Evolutionary conservation across 1,140 invertebrate genomes (phyloP).

Genomic region (Drusus annulatus): DNA sequence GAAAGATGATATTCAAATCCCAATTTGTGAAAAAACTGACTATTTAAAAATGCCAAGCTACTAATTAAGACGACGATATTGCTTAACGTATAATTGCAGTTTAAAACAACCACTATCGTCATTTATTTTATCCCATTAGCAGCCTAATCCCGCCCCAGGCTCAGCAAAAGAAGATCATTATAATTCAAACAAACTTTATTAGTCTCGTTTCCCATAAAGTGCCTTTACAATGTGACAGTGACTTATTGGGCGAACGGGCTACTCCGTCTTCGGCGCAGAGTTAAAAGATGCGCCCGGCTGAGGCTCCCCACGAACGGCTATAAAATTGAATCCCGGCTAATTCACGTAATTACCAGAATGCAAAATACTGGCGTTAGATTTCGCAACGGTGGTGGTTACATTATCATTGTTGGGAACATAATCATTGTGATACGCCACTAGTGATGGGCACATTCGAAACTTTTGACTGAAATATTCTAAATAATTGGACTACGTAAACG

Average conservation of each 20-base stretch:
- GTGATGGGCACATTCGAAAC: too few species aligned
- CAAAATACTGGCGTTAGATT: constrained; percentile 48
- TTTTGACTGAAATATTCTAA: too few species aligned
- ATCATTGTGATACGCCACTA: constrained; percentile 11
- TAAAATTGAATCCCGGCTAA: constrained; percentile 47
- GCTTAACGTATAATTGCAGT: too few species aligned
- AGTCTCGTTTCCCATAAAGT: neutral
- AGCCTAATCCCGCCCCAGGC: too few species aligned
- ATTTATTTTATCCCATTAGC: too few species aligned
- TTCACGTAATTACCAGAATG: constrained; percentile 43
- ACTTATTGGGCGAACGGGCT: neutral
- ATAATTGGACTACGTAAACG: too few species aligned
- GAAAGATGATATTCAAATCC: too few species aligned
- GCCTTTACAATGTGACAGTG: neutral
- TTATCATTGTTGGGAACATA: constrained; percentile 39
- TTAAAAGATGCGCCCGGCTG: neutral
- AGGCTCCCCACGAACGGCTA: constrained; percentile 19
- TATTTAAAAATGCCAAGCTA: too few species aligned
- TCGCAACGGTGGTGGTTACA: constrained; percentile 34
- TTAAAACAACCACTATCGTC: too few species aligned
- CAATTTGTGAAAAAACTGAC: too few species aligned
- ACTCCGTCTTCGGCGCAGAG: neutral
- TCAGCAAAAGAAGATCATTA: too few species aligned
- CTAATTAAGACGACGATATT: too few species aligned
- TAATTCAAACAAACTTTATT: neutral